Evolutionary conservation across 2,888 invertebrate genomes (phyloP).

Genomic region (Subacronicta megacephala): DNA sequence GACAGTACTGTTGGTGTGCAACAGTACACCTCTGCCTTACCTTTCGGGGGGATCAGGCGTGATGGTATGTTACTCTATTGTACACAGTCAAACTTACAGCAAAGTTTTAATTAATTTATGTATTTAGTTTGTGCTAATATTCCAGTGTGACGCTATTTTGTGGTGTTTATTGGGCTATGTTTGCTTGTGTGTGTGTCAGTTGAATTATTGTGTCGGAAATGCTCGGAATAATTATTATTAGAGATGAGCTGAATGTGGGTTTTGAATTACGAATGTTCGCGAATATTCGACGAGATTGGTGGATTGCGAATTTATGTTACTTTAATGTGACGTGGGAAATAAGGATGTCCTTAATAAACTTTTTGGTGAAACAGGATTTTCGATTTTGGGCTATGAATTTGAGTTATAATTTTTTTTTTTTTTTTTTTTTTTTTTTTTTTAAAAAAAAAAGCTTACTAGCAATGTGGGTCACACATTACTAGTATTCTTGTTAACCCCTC

Average conservation of each 20-base stretch:
- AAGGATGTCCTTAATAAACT: background rate
- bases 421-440: too few species aligned
- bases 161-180: conserved; percentile 41
- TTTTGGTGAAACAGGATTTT: too few species aligned
- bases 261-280: conserved; percentile 17
- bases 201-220: conserved; percentile 27
- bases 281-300: conserved; percentile 10
- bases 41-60: too few species aligned
- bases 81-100: conserved; percentile 33
- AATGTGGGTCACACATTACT: too few species aligned
- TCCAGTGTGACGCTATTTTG: conserved; percentile 50
- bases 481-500: too few species aligned
- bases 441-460: too few species aligned
- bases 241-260: conserved; percentile 4
- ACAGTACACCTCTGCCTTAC: too few species aligned
- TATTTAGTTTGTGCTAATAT: conserved; percentile 63
- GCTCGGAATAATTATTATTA: conserved; percentile 24
- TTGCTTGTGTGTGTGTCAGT: conserved; percentile 13
- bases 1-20: too few species aligned
- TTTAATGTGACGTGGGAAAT: background rate
- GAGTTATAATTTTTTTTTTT: too few species aligned
- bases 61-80: too few species aligned
- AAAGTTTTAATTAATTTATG: conserved; percentile 73
- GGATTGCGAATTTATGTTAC: background rate
- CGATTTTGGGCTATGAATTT: too few species aligned